Base-by-base conservation (phyloP, 2,797 vertebrate genomes). In the Erethizon dorsatum region DNA sequence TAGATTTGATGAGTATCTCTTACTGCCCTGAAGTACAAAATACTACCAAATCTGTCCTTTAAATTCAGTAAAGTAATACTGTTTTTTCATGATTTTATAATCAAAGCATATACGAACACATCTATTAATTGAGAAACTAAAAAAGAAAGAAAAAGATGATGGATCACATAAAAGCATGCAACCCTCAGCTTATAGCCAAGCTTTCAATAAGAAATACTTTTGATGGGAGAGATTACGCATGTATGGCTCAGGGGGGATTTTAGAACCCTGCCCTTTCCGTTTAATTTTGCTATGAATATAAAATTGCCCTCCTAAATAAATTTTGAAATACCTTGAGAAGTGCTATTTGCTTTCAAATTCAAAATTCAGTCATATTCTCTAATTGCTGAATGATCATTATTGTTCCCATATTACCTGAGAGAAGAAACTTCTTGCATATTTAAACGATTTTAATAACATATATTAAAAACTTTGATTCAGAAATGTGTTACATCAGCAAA, bases 351-450 rank as follows among this genome's bases (percentile, higher is more conserved):
- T 84, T 96, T 73, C 11, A 73, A 93, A 91, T 13, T 91, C 61
- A 94, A 94, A 86, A 1, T 61, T 92, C 5, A 89, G 59, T 77
- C 37, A 17, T 50, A 94, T 84, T 95, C 71, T 97, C 96, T 73
- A 91, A 77, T 24, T 84, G n/a, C 94, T 92, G 15, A 50, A 52
- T 82, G n/a, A 10, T 6, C 41, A 52, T 84, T 59, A 24, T 6
- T 97, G 47, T 95, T 97, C 85, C 93, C 86, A 95, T 45, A 95
- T 82, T 54, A 83, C 14, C 69, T 84, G 24, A 91, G 59, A 87
- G 28, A 83, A 94, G 41, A 73, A 93, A 45, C 24, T 91, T 37
- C 47, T 84, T 97, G 61, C 84, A 5, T 97, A 83, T 92, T 94
- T 96, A 84, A 97, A 93, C 37, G 24, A 15, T 63, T 4, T 26